These are phyloP conservation scores for Herminia tarsipennalis DNA, from an alignment of 2,888 invertebrate genomes.

Conservation along the genomic window DNA sequence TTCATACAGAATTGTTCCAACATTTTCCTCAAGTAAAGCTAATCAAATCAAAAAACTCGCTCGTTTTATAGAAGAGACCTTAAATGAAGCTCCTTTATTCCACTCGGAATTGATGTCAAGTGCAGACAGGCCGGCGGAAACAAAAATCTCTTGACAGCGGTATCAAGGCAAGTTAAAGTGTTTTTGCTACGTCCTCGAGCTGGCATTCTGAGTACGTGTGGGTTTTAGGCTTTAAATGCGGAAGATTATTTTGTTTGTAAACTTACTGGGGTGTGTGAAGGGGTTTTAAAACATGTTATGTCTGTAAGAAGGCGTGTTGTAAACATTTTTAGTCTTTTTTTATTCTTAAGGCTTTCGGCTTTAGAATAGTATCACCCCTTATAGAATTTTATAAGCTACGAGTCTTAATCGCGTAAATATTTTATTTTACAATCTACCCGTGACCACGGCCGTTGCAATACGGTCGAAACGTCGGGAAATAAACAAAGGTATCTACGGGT, in stretches of 20 bases:
- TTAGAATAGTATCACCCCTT: too few relatives aligned
- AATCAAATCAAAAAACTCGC: constrained; percentile 42
- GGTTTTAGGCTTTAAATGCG: constrained; percentile 34
- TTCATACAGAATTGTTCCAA: constrained; percentile 12
- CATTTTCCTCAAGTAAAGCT: constrained; percentile 33
- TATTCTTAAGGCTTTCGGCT: too few relatives aligned
- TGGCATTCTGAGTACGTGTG: constrained; percentile 16
- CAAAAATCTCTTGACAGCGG: constrained; percentile 46
- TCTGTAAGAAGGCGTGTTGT: background rate
- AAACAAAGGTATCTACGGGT: too few relatives aligned
- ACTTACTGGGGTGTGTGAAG: constrained; percentile 30
- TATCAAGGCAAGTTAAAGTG: constrained; percentile 41
- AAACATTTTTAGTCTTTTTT: too few relatives aligned
- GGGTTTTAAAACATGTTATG: too few relatives aligned
- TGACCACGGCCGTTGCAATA: too few relatives aligned
- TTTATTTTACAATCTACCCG: too few relatives aligned
- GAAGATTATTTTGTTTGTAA: constrained; percentile 36
- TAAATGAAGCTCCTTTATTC: constrained; percentile 49
- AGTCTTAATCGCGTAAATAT: too few relatives aligned
- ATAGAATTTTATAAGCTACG: too few relatives aligned
- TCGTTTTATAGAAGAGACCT: constrained; percentile 38
- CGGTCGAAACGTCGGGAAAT: too few relatives aligned
- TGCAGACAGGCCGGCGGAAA: constrained; percentile 48
- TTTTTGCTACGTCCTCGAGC: constrained; percentile 36
- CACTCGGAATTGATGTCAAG: constrained; percentile 58